Evolutionary conservation across 2,113 vertebrate genomes (phyloP), one percentile per base, ranked within the genome.

Genomic region (Mustela lutreola): DNA sequence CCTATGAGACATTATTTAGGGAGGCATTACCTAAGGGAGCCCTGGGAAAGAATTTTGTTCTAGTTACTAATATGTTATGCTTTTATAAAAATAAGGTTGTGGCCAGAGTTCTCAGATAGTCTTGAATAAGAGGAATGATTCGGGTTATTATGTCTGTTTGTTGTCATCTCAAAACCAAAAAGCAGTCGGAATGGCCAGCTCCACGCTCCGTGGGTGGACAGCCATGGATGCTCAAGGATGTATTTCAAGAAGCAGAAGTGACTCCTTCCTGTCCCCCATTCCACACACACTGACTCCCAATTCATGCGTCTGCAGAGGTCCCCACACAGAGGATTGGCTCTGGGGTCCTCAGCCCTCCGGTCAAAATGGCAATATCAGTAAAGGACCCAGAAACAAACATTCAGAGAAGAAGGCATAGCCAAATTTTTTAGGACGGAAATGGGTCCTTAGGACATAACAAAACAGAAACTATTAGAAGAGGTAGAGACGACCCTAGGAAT

Each of bases 51-150:
- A 62, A 76, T 45, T 88, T 7, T 88, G 71, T 79, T 71, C 58
- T 31, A 15, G 42, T 95, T 75, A 26, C 18, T 85, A 63, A 5
- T 10, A 24, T 22, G 39, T 33, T 73, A 48, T 15, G 89, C 80
- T 97, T 95, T 90, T 58, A 62, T 50, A 62, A 96, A 96, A 94
- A 89, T 24, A 56, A 95, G 87, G 56, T 73, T 75, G 42, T 60
- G 60, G 80, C 33, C 62, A 62, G 70, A 89, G 70, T 71, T 86
- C 94, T 97, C 45, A 5, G 73, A 70, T 24, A 62, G 42, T 50
- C n/a, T 75, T 36, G 53, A 60, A 15, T 11, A 62, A 70, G 56
- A 70, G 81, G 45, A 50, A 71, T 4, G 22, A 39, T 16, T 45
- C 6, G 12, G 8, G 26, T 78, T 39, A 15, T 65, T n/a, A n/a